Base-by-base conservation (phyloP, 2,113 vertebrate genomes). In the Ramphastos sulfuratus region DNA sequence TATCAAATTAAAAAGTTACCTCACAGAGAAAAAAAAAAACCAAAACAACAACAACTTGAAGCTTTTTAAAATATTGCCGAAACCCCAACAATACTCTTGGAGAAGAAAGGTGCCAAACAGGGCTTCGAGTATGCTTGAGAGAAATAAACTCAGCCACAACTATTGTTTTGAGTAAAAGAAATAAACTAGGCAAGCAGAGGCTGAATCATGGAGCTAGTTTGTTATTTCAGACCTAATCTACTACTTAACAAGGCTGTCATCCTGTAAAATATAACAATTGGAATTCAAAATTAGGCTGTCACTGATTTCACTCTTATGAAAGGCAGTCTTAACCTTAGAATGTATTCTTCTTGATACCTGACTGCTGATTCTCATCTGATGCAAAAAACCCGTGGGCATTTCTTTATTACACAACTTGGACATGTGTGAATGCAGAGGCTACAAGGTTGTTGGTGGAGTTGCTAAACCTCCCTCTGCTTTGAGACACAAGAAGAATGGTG, bases 1-100 rank as follows among this genome's bases (percentile, higher is more conserved):
- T 7, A 85, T 61, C 54, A 86, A 79, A 93, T 75, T 76, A 72
- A 94, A 89, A 87, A n/a, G 37, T 92, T 82, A 82, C 33, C 35
- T 93, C 54, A 78, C 19, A 54, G 50, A 88, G 58, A 86, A 73
- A 86, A 28, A 20, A 67, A 21, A 4, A 35, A 24, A 10, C 2
- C 21, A 10, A 2, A 61, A 35, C 35, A 61, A 19, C 21, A 61
- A 24, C 13, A 3, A 2, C 10, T n/a, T 12, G 25, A 71, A 59
- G 25, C 18, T 74, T 77, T 78, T 70, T 5, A 60, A 90, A 86
- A 56, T 23, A 72, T 4, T 74, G 31, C 11, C 7, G 67, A 39
- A 80, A 73, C 1, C 37, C 16, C 2, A 86, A 31, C 28, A 67
- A 66, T 20, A 75, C 8, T 60, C 33, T 37, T 37, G 69, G 65